Conservation (phyloP, 2,888 invertebrate genomes). For the Sceliomorpha sp. region DNA sequence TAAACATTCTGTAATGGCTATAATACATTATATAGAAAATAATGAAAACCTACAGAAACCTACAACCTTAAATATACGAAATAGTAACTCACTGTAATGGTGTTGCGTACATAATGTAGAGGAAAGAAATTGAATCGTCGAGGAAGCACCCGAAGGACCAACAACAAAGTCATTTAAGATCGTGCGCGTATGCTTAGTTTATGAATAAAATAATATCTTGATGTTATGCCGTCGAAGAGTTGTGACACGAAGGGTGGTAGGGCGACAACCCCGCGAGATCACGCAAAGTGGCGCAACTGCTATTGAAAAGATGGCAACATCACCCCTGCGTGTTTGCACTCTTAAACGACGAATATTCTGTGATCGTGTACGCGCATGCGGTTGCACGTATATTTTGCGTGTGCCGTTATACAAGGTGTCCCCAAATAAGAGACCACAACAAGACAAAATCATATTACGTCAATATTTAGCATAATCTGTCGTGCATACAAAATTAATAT, state of each 20-base stretch:
- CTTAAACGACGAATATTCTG: constrained; percentile 45
- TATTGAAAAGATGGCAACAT: constrained; percentile 45
- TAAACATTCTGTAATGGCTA: too few species aligned
- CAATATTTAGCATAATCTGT: too few species aligned
- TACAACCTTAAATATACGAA: constrained; percentile 7
- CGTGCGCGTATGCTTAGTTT: constrained; percentile 42
- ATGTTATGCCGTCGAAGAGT: constrained; percentile 19
- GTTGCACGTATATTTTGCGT: neutral
- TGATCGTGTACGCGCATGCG: constrained; percentile 40
- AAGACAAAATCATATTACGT: too few species aligned
- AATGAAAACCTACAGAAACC: too few species aligned
- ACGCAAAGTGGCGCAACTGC: constrained; percentile 61
- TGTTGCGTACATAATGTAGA: constrained; percentile 18
- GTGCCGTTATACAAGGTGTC: neutral
- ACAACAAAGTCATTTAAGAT: constrained; percentile 28
- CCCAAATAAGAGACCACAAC: too few species aligned
- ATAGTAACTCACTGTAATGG: constrained; percentile 27
- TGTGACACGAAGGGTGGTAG: constrained; percentile 37
- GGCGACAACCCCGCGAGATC: constrained; percentile 59
- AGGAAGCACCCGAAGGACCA: constrained; percentile 13
- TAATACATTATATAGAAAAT: too few species aligned
- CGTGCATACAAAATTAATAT: too few species aligned
- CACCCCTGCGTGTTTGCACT: constrained; percentile 48
- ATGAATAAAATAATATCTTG: constrained; percentile 48
- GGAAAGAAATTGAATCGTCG: constrained; percentile 29